These are phyloP conservation scores for Aphis craccivora DNA, from an alignment of 1,140 invertebrate species.

Conservation along the genomic window DNA sequence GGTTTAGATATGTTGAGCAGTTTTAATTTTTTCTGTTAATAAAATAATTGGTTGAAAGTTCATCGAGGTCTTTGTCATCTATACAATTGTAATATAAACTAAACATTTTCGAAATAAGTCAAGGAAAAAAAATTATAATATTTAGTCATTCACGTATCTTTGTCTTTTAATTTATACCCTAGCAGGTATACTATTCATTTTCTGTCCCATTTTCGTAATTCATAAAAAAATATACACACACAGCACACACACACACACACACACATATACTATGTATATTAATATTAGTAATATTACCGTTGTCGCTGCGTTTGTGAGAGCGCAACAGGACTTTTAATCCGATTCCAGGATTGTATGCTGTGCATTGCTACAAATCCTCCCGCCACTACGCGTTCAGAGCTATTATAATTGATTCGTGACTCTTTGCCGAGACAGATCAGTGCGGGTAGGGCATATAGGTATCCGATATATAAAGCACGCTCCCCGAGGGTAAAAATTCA, in stretches of 20 bases:
- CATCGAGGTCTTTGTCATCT: background rate
- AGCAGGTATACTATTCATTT: no score
- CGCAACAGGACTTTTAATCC: slow-evolving; percentile 50
- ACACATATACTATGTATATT: background rate
- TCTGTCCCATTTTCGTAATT: no score
- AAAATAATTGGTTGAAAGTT: background rate
- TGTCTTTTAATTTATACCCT: no score
- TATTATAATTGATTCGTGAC: slow-evolving; percentile 53
- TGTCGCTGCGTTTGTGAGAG: background rate
- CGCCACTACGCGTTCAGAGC: background rate
- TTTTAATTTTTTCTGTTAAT: background rate
- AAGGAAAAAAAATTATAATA: no score
- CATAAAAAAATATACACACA: no score
- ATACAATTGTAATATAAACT: background rate
- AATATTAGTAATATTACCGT: background rate
- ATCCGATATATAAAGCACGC: slow-evolving; percentile 47
- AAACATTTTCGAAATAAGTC: no score
- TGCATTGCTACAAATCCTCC: background rate
- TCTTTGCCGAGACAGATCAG: background rate
- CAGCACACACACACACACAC: background rate
- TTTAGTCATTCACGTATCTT: no score
- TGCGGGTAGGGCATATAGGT: background rate
- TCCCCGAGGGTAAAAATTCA: slow-evolving; percentile 20
- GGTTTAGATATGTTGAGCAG: background rate
- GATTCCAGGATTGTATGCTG: background rate